Base-by-base conservation (phyloP, 2,113 vertebrate species). In the Daubentonia madagascariensis region DNA sequence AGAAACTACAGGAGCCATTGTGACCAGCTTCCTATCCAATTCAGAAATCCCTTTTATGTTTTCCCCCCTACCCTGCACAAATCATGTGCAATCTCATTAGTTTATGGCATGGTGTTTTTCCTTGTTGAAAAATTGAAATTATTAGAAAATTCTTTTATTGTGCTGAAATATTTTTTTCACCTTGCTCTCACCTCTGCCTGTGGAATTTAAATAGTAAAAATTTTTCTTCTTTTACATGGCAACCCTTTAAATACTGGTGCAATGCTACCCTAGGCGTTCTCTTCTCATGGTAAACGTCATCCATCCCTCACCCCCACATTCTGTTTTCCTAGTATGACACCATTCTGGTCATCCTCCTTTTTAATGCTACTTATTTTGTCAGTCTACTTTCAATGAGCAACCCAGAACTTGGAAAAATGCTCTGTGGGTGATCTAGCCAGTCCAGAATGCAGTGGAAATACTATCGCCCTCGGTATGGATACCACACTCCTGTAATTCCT, bases 121-220 rank as follows among this genome's bases (percentile, higher is more conserved):
- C n/a, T 94, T 79, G 35, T 88, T 54, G 43, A 50, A 67, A 90
- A 72, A 76, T 72, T 80, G 22, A 81, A 85, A 65, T 76, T 61
- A 35, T 70, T n/a, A 83, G 37, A 45, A 76, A 75, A 11, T 65
- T 89, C 3, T 52, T 84, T 73, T 63, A 85, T 96, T 63, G 45
- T 48, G 2, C 14, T 81, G 35, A 88, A 93, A 45, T 37, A n/a
- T 12, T 96, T 7, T 45, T 81, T 93, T 35, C 48, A 43, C 45
- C 43, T 78, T 87, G n/a, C 3, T 50, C n/a, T 95, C 2, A 67
- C 25, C 10, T 87, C 4, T 72, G n/a, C 20, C 16, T 61, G 2
- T 85, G 18, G 6, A 63, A 85, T 91, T 89, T 75, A 72, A 95
- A 63, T 84, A 70, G 37, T 88, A 76, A 68, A 84, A 70, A 18